Base-by-base conservation (phyloP, 2,888 invertebrate species). In the Sicus ferrugineus region DNA sequence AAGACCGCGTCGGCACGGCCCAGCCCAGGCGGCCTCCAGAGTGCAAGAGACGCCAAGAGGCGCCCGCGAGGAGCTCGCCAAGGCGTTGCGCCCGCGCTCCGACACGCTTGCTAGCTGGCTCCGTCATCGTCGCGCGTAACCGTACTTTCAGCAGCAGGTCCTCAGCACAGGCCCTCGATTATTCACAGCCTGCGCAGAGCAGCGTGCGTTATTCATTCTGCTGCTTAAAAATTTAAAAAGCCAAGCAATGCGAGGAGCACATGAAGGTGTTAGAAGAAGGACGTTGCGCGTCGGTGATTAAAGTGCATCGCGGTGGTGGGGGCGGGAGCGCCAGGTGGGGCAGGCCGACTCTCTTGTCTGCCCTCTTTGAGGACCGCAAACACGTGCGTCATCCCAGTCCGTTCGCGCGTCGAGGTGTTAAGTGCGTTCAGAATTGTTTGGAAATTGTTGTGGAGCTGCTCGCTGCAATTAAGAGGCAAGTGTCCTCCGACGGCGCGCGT, bases 381-480 rank as follows among this genome's bases (percentile, higher is more conserved):
- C 58, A 58, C 67, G 58, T 23, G 48, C 54, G 31, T 6, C 3
- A 38, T 19, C 6, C 19, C 14, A 21, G 58, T 58, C 48, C 58
- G 46, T 31, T 58, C 58, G 58, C 54, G 26, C 68, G 42, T 52
- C 68, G 30, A 68, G 50, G 34, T 62, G 62, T 61, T 68, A 68
- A 61, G 68, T 68, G 68, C 67, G 56, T 58, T 67, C 48, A n/a
- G 48, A 59, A 30, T 30, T 65, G 65, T 42, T 52, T 65, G 54
- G 54, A 34, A 50, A 30, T 61, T 67, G 61, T 67, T 61, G 67
- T 67, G 34, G 30, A 38, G 26, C 26, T 50, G 68, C 19, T 30
- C 31, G 42, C 69, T 72, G 72, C 73, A 73, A 73, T 73, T 73
- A 73, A 74, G 70, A 69, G 68, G 69, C 73, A 74, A n/a, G 68